Conservation (phyloP, 2,797 vertebrate species). For the Onychomys torridus region DNA sequence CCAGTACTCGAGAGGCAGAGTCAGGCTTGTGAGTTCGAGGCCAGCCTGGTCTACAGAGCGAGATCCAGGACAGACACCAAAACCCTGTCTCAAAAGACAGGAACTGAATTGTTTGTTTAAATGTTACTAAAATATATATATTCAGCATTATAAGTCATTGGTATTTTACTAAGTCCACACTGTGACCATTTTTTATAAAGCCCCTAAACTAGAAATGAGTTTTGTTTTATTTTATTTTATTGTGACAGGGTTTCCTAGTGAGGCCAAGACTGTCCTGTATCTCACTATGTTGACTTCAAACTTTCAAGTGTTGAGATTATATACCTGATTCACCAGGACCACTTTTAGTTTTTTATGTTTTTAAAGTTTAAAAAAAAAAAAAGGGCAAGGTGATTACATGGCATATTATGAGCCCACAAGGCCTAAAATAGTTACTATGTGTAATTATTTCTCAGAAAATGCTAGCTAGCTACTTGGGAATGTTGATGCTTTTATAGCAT, state of each 20-base stretch:
- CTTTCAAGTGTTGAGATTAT: background rate
- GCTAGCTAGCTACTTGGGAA: too few species aligned
- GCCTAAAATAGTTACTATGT: background rate
- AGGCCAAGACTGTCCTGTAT: background rate
- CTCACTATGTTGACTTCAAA: background rate
- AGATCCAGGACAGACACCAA: too few species aligned
- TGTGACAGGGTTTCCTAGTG: background rate
- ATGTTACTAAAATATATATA: constrained; percentile 1
- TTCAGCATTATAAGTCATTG: background rate
- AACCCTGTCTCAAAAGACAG: too few species aligned
- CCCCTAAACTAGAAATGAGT: background rate
- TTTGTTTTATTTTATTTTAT: background rate
- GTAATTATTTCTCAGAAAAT: constrained; percentile 4
- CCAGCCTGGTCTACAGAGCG: too few species aligned
- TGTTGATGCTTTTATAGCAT: background rate
- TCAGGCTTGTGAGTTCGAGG: too few species aligned
- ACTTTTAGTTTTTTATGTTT: background rate
- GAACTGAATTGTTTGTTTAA: background rate
- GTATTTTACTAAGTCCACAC: background rate
- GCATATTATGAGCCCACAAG: background rate
- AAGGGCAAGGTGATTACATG: background rate
- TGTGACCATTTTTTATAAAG: background rate
- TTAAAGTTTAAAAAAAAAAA: background rate
- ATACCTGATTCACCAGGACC: background rate
- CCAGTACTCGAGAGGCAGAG: too few species aligned